Percentiles rank a stretch among this genome's conserved stretches.
Evolutionary conservation across 1,140 invertebrate species (phyloP).

Genomic region (Ditylenchus dipsaci): DNA sequence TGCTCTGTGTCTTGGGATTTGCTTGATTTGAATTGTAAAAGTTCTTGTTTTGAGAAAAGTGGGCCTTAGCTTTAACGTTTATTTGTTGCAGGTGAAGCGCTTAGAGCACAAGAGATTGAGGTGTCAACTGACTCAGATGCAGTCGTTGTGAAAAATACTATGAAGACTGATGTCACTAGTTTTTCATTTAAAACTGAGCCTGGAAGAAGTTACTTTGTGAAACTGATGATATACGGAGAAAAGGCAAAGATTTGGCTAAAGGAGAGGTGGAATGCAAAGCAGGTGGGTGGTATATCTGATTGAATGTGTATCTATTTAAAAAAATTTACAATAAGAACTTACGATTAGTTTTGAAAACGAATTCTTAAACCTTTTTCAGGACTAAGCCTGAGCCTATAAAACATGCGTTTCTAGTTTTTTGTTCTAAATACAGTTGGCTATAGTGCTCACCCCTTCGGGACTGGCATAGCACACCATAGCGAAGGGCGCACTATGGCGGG

Average conservation of each 20-base stretch:
- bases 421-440: too few relatives aligned
- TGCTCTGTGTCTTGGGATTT: background rate
- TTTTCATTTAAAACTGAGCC: slow-evolving; percentile 1
- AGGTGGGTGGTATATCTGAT: background rate
- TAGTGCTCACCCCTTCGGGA: too few relatives aligned
- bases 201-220: background rate
- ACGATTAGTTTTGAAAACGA: too few relatives aligned
- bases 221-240: background rate
- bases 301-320: too few relatives aligned
- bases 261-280: slow-evolving; percentile 4
- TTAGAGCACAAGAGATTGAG: slow-evolving; percentile 4
- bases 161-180: background rate
- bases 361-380: background rate
- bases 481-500: too few relatives aligned
- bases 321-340: too few relatives aligned
- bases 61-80: background rate
- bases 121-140: background rate
- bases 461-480: too few relatives aligned
- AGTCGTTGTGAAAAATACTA: background rate
- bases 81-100: background rate
- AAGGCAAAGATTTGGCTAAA: background rate
- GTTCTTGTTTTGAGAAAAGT: background rate
- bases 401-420: background rate
- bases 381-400: background rate
- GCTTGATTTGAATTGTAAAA: background rate